phyloP scores from a whole-genome alignment of 2,888 invertebrate genomes.

The Pollenia griseotomentosa region DNA sequence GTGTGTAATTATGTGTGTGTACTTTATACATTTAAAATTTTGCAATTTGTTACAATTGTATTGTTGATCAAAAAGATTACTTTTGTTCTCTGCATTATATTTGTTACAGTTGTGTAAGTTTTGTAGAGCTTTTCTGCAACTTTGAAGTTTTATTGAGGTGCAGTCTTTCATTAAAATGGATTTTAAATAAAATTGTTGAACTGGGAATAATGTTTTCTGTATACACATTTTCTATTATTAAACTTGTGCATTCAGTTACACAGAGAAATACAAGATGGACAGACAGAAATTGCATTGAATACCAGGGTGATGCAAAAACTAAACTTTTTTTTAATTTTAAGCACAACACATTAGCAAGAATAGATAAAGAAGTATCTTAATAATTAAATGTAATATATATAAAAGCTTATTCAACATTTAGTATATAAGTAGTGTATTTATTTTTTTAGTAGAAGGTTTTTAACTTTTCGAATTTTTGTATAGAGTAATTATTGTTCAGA shows the following conservation, averaged over 20 bases:
- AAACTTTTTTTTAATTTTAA: not conserved
- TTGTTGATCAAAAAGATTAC: not conserved
- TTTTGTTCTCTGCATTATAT: conserved; percentile 43
- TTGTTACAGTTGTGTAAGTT: conserved; percentile 44
- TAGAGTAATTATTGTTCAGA: too few relatives aligned
- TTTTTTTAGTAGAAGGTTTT: too few relatives aligned
- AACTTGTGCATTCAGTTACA: conserved; percentile 50
- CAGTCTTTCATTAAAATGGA: conserved; percentile 61
- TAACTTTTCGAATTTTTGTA: too few relatives aligned
- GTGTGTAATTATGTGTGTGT: not conserved
- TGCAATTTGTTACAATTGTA: conserved; percentile 22
- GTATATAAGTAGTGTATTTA: too few relatives aligned
- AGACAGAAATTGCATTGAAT: conserved; percentile 33
- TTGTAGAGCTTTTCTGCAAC: conserved; percentile 49
- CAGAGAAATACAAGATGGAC: conserved; percentile 7
- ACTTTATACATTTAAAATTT: conserved; percentile 7
- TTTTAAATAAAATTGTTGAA: conserved; percentile 63
- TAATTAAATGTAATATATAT: not conserved
- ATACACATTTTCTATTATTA: conserved; percentile 43
- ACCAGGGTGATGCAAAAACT: not conserved
- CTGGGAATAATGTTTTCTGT: conserved; percentile 57
- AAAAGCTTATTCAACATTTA: too few relatives aligned
- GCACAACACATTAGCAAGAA: too few relatives aligned
- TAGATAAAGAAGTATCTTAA: too few relatives aligned
- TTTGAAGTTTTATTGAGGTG: conserved; percentile 64